Base-by-base conservation (phyloP, 2,113 vertebrate genomes). In the Erinaceus europaeus region DNA sequence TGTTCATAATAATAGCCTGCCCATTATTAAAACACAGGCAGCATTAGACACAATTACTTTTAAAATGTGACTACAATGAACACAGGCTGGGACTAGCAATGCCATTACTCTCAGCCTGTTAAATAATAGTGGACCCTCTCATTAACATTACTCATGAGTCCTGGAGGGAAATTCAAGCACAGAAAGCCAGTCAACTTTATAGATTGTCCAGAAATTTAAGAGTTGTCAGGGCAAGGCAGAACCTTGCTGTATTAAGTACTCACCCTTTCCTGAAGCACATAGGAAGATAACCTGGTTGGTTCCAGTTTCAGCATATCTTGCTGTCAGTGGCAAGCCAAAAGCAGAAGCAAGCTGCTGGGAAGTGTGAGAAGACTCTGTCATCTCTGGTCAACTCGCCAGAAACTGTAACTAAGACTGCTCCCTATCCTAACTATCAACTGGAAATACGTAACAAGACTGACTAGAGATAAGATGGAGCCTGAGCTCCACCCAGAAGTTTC, bases 11-110 rank as follows among this genome's bases (percentile, higher is more conserved):
- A 44, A 71, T 75, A 85, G 52, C 55, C 68, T 91, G 77, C 46
- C 84, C 52, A 64, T 85, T 90, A 83, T 88, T 94, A 93, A 91
- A 92, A 88, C 75, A 88, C 50, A 25, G 76, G 36, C 57, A 67
- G 61, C 69, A 79, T 79, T 93, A 89, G 92, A 69, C 40, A 76
- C 55, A 86, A 85, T 90, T 89, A 81, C 36, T 38, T 75, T 50
- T 73, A 92, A 92, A 78, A 74, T 65, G 68, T 59, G 64, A 44
- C 81, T 87, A 81, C 36, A 80, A 74, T 10, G 23, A 69, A 89
- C 55, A 67, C 5, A 84, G 34, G n/a, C 61, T 87, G 64, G 29
- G 25, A 57, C 14, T 72, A 20, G 84, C 80, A 86, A 44, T 13
- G 0, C 82, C 89, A 75, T 82, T 64, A 74, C 18, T 38, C 23